phyloP scores from a whole-genome alignment of 2,888 invertebrate genomes.

The Homarus gammarus region DNA sequence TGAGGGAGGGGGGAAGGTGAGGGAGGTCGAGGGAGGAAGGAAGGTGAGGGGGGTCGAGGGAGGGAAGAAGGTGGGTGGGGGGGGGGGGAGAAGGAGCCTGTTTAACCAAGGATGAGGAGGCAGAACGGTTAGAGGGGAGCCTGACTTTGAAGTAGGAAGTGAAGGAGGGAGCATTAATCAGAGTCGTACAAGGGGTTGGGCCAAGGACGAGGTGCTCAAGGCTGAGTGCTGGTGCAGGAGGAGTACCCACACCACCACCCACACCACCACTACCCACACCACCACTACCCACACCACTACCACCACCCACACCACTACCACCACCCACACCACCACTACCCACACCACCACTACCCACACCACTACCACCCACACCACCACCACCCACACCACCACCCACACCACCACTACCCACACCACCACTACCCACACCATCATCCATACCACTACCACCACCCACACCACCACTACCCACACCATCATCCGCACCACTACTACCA shows the following conservation, averaged over 20 bases:
- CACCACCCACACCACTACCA: too few species aligned
- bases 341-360: too few species aligned
- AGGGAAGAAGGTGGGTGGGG: neutral
- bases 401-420: too few species aligned
- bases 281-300: too few species aligned
- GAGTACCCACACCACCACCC: neutral
- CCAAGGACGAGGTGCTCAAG: neutral
- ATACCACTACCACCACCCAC: too few species aligned
- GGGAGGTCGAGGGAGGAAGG: neutral
- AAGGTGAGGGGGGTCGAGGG: neutral
- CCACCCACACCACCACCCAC: too few species aligned
- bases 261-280: too few species aligned
- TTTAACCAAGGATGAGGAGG: conserved; percentile 1
- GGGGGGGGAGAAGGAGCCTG: neutral
- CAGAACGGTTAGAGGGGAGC: neutral
- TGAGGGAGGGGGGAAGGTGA: neutral
- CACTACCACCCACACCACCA: too few species aligned
- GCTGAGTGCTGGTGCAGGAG: neutral
- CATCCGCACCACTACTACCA: too few species aligned
- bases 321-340: too few species aligned
- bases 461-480: too few species aligned
- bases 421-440: too few species aligned
- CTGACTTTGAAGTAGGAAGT: neutral
- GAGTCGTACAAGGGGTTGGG: neutral
- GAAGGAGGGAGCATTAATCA: neutral